Base-by-base conservation (phyloP, 2,113 vertebrate species). In the Sceloporus tristichus region DNA sequence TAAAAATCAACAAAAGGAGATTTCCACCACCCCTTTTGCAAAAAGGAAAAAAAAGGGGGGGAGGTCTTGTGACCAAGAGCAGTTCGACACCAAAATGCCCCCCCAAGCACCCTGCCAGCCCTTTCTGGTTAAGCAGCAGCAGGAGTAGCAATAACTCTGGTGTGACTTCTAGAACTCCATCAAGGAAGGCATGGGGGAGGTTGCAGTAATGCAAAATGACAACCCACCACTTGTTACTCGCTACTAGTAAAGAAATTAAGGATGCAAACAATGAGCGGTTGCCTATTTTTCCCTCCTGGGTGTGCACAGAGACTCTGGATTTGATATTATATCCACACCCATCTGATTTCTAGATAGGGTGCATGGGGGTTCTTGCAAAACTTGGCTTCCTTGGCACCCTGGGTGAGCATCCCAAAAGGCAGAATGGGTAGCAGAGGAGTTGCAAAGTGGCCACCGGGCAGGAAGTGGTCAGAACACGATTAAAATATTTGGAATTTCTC, bases 31-130 rank as follows among this genome's bases (percentile, higher is more conserved):
- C 91, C 94, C 40, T 27, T 62, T 34, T 29, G 71, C 56, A 6
- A 29, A 27, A 65, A 9, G 19, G 18, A 74, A 18, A 38, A 38
- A 40, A 82, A 53, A 7, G 34, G 74, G 38, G 21, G 38, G 19
- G 8, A 19, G 96, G 96, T 96, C 96, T 95, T 97, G 95, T 96
- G 96, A 97, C 95, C 91, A 90, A 95, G 95, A 95, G 96, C 95
- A 94, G 93, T 93, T 96, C 95, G 87, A 94, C 88, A 90, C 94
- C 94, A 92, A 7, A 94, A 95, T 94, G 94, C 29, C 14, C 8
- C 10, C 9, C 25, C 25, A 79, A 48, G 23, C 42, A 80, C 18
- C 29, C n/a, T 25, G 75, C 75, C 75, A 42, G 40, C 27, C 92
- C 94, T 95, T 95, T 95, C 95, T 95, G 95, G 95, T 95, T 96